Evolutionary conservation across 2,113 vertebrate species (phyloP).

Genomic region (Solea solea): DNA sequence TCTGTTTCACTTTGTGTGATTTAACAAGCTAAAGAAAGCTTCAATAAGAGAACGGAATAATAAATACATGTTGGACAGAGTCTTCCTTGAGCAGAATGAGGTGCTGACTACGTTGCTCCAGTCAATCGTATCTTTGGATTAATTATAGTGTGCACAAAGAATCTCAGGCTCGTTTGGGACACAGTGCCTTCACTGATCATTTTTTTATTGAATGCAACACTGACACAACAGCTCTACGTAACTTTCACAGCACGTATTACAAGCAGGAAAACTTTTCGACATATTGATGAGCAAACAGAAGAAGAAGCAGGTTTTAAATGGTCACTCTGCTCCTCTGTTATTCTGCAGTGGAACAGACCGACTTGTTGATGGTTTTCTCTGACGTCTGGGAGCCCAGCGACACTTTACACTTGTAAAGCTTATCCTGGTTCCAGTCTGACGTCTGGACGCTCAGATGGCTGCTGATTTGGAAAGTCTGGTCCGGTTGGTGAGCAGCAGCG

Average conservation of each 20-base stretch:
- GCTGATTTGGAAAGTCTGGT: slow-evolving; percentile 72
- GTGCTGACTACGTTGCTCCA: too few species aligned
- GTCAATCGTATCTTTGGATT: too few species aligned
- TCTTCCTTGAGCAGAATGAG: too few species aligned
- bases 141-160: too few species aligned
- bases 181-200: too few species aligned
- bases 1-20: background rate
- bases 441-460: slow-evolving; percentile 62
- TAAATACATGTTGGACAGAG: too few species aligned
- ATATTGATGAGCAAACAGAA: slow-evolving; percentile 11
- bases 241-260: slow-evolving; percentile 5
- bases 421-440: slow-evolving; percentile 62
- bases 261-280: background rate
- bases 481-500: slow-evolving; percentile 56
- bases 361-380: slow-evolving; percentile 55
- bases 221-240: slow-evolving; percentile 8
- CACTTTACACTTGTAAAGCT: slow-evolving; percentile 61
- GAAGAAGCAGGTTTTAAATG: slow-evolving; percentile 22
- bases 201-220: slow-evolving; percentile 7
- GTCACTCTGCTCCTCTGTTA: slow-evolving; percentile 7
- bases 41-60: too few species aligned
- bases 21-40: too few species aligned
- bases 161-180: too few species aligned
- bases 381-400: slow-evolving; percentile 48
- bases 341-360: slow-evolving; percentile 19